Base-by-base conservation (phyloP, 2,888 invertebrate genomes). In the Petrolisthes cinctipes region DNA sequence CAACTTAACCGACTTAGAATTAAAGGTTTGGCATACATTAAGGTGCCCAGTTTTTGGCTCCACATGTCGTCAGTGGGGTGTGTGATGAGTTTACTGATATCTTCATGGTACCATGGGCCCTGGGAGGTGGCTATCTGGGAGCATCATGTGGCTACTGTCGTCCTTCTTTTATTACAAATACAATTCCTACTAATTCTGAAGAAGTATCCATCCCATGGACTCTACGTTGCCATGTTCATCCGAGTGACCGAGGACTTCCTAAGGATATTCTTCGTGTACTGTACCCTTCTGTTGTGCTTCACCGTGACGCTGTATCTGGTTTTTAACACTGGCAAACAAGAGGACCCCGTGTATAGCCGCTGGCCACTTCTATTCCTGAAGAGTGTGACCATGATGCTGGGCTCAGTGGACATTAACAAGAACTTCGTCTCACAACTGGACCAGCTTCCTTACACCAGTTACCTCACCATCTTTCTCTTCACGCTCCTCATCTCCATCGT, bases 341-440 rank as follows among this genome's bases (percentile, higher is more conserved):
- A 80, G 0, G 80, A 73, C 4, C 68, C 79, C 3, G 94, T 94
- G 0, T 95, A 94, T 91, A 53, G 81, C 37, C 20, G 81, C 23
- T 81, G 81, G 81, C 66, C 53, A 11, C 94, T 94, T 93, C 93
- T 94, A 0, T 92, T 95, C 4, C 93, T 94, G 23, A 94, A 94
- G 91, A 94, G 94, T 0, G 93, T 94, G 80, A 94, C 94, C 4
- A 95, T 95, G 94, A 94, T 94, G 94, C 94, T 94, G 7, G 94
- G 94, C 87, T 95, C 95, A 91, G 94, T 94, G 83, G 94, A 95
- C 91, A 94, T 94, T 91, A 92, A 91, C 9, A 93, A 93, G 5
- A 71, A 71, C 23, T 37, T 91, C 53, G 94, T 94, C 91, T 92
- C 91, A 6, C 93, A 93, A 5, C 91, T 94, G n/a, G 75, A 71